Evolutionary conservation across 1,140 invertebrate genomes (phyloP), one percentile per base, ranked within the genome.

Genomic region (Pachypsylla venusta): DNA sequence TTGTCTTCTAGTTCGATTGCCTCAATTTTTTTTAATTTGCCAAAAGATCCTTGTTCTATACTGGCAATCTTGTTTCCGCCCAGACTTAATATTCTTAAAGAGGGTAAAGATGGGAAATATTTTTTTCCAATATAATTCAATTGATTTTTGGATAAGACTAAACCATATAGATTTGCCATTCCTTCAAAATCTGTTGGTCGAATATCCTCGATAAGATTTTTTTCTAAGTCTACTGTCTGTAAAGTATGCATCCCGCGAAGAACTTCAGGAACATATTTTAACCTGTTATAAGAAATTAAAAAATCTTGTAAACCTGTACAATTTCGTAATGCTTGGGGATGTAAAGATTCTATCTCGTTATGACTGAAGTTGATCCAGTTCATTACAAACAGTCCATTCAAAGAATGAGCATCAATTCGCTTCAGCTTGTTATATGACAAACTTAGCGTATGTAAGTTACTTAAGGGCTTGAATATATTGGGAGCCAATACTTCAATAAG

Each of bases 1-100:
- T 95, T 95, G 22, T 84, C 83, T 71, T 94, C 90, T 25, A 95
- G 68, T 57, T 89, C 75, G 53, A 95, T 83, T 1, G 89, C 89
- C 71, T 91, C 85, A 48, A 95, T 76, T 68, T 84, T 83, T 3
- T 76, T 74, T 66, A 89, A 84, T 60, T 79, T 79, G 64, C 85
- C 81, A 70, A 95, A 93, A 14, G 88, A 82, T 40, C 84, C 87
- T 25, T 82, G 81, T 64, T 93, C 87, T 22, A 94, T 80, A 59
- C 78, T 76, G 48, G 81, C 77, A 22, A 95, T 82, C 68, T 79
- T 81, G 76, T 95, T 95, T 60, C 85, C 79, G 12, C 89, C 88
- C 62, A 94, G 75, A 75, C 93, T 93, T 53, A 95, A 75, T 64
- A 92, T 89, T 70, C 90, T 87, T 39, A 95, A 73, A 2, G 81